Conservation (phyloP, 1,140 invertebrate species). For the Drosophila bifasciata region DNA sequence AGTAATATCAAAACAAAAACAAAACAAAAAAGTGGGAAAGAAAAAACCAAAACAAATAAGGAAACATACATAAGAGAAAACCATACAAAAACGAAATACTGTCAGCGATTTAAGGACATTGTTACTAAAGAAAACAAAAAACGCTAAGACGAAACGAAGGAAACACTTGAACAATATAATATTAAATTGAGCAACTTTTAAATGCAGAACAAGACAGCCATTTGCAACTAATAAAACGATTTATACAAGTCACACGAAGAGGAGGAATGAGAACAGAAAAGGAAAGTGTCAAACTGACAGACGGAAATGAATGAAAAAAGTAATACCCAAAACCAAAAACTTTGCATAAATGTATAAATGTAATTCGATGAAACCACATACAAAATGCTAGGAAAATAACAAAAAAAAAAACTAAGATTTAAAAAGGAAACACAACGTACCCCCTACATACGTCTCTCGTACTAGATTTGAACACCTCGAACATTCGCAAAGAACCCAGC, state of each 20-base stretch:
- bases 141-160: conserved; percentile 20
- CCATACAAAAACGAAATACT: conserved; percentile 63
- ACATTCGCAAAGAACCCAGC: no score
- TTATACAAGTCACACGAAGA: conserved; percentile 27
- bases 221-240: conserved; percentile 31
- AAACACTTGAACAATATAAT: conserved; percentile 20
- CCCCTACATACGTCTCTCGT: conserved; percentile 74
- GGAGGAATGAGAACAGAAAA: conserved; percentile 28
- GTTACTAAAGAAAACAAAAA: conserved; percentile 69
- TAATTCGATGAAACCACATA: conserved; percentile 45
- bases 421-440: conserved; percentile 48
- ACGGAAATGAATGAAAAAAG: conserved; percentile 27
- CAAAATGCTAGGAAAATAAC: conserved; percentile 39
- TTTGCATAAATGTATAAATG: conserved; percentile 67
- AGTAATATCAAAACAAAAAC: conserved; percentile 83
- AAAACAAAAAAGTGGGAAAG: conserved; percentile 36
- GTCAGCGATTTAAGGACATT: conserved; percentile 77
- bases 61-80: conserved; percentile 31
- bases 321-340: conserved; percentile 12
- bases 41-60: conserved; percentile 32
- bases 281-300: conserved; percentile 31
- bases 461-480: conserved; percentile 43
- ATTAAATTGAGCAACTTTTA: conserved; percentile 54
- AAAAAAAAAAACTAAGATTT: conserved; percentile 50
- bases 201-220: conserved; percentile 24